These are phyloP conservation scores for Exephanes ischioxanthus DNA, from an alignment of 2,888 invertebrate species.

Conservation along the genomic window DNA sequence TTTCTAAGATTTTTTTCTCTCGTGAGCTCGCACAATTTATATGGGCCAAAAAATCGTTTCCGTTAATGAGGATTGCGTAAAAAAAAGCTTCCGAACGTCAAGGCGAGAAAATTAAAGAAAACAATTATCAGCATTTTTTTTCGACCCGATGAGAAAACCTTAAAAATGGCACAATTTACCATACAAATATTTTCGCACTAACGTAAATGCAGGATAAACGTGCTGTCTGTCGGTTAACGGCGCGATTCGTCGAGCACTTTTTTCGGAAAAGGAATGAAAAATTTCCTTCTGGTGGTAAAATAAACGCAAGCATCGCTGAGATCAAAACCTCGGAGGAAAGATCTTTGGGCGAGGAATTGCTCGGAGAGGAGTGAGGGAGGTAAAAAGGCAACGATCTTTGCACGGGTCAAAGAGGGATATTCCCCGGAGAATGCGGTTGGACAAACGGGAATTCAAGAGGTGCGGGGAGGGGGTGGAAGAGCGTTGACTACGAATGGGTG, in stretches of 20 bases:
- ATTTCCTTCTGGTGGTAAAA: constrained; percentile 13
- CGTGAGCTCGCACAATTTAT: no score
- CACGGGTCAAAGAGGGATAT: constrained; percentile 47
- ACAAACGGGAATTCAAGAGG: constrained; percentile 39
- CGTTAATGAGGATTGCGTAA: no score
- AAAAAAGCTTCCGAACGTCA: no score
- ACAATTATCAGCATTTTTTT: neutral
- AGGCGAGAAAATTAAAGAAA: no score
- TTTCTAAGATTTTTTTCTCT: neutral
- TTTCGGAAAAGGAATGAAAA: constrained; percentile 5
- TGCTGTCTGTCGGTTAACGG: neutral
- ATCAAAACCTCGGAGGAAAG: constrained; percentile 18
- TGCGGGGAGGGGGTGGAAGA: neutral
- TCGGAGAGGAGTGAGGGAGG: neutral
- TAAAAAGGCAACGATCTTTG: constrained; percentile 42
- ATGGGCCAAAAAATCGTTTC: no score
- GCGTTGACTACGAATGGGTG: constrained; percentile 40
- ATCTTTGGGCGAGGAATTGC: constrained; percentile 31
- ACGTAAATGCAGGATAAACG: neutral
- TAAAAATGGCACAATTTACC: neutral
- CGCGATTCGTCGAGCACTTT: neutral
- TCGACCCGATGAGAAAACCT: neutral
- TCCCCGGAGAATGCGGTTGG: constrained; percentile 36
- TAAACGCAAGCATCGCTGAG: neutral
- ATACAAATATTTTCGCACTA: neutral